Base-by-base conservation (phyloP, 2,797 vertebrate species). In the Dendrocincla fuliginosa region DNA sequence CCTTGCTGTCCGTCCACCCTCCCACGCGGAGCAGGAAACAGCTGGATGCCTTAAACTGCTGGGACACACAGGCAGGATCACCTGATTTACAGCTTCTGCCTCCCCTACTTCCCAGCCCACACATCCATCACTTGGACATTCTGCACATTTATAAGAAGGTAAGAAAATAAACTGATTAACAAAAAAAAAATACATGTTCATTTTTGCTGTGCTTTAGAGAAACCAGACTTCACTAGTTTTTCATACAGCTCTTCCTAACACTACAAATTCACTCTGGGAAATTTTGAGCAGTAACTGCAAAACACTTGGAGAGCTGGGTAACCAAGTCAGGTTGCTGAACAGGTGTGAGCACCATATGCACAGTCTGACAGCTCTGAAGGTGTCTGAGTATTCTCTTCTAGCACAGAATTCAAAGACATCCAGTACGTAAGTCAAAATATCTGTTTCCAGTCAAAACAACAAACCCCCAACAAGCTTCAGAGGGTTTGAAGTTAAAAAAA, bases 381-480 rank as follows among this genome's bases (percentile, higher is more conserved):
- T 20, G 44, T 12, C 39, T 30, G 27, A 95, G 50, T 57, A 64
- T 23, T 39, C 67, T 69, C 50, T 53, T 23, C 69, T 12, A 84
- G 44, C 85, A 67, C 20, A 81, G 55, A 74, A 90, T 20, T 61
- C 84, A 86, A 92, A 93, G 61, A 61, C 50, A 85, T 24, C 53
- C 55, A 75, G 19, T 9, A n/a, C 61, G 61, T 47, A 23, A 84
- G 64, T 37, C 69, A 91, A 93, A 95, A 90, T 95, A 94, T 11
- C 89, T 49, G 70, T 32, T 95, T 76, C 83, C 80, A 95, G 90
- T 79, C 94, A 91, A 93, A 95, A 93, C 81, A 96, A 73, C 74
- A 94, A 95, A 92, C 28, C 49, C 61, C 55, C 11, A 6, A 41
- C 8, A 63, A 93, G 37, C 41, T 92, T 81, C 56, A 69, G 42